These are phyloP conservation scores for Parnassius glacialis DNA, from an alignment of 2,888 invertebrate genomes.

Conservation along the genomic window DNA sequence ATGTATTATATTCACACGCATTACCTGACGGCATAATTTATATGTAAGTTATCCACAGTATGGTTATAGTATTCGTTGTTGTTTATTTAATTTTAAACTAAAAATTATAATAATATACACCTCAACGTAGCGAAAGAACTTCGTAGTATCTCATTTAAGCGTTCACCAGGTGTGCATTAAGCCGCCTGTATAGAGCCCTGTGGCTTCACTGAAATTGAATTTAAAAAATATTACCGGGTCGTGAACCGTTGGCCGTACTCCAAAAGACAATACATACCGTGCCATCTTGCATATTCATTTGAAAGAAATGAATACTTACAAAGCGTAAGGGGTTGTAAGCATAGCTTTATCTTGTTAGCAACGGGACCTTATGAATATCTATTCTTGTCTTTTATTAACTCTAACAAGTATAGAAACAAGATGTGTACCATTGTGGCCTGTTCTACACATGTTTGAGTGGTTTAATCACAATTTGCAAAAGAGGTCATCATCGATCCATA, in stretches of 20 bases:
- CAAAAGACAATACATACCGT: conserved; percentile 72
- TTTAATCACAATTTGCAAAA: no score
- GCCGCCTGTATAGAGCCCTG: conserved; percentile 70
- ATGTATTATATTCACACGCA: no score
- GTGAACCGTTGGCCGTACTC: conserved; percentile 72
- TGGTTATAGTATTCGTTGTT: not conserved
- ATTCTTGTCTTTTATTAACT: no score
- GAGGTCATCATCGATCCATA: no score
- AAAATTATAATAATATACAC: conserved; percentile 10
- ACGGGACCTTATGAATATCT: conserved; percentile 30
- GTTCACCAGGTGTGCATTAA: conserved; percentile 79
- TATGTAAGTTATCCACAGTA: no score
- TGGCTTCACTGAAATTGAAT: conserved; percentile 79
- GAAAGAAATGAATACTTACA: conserved; percentile 64
- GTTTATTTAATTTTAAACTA: conserved; percentile 1
- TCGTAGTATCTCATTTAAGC: conserved; percentile 72
- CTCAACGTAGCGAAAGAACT: conserved; percentile 27
- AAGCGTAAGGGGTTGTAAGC: conserved; percentile 29
- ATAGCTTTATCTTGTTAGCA: conserved; percentile 49
- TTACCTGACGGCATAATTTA: no score
- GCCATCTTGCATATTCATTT: conserved; percentile 73
- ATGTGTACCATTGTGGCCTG: no score
- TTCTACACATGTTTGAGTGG: no score
- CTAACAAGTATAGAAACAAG: not conserved
- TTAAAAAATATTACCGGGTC: conserved; percentile 79